These are phyloP conservation scores for Electrona antarctica DNA, from an alignment of 2,113 vertebrate genomes.

Conservation along the genomic window DNA sequence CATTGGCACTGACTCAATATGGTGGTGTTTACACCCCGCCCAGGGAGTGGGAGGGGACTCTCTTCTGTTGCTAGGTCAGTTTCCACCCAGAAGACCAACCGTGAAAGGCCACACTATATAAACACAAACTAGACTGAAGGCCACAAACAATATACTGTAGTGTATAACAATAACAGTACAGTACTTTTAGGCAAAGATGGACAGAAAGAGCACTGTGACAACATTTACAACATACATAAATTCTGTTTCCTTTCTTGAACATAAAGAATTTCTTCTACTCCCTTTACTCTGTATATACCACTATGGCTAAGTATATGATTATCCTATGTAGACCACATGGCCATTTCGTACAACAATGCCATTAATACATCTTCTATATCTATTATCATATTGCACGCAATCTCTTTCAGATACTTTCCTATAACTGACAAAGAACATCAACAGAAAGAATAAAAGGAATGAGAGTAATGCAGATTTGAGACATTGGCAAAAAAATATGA, in stretches of 20 bases:
- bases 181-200: neutral
- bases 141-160: neutral
- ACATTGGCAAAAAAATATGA: neutral
- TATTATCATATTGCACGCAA: slow-evolving; percentile 27
- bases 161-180: neutral
- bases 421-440: too few relatives aligned
- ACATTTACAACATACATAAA: neutral
- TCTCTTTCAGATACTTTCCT: neutral
- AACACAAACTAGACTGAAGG: too few relatives aligned
- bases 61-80: neutral
- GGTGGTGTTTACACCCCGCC: slow-evolving; percentile 9
- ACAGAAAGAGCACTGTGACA: slow-evolving; percentile 31
- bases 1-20: neutral
- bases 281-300: too few relatives aligned
- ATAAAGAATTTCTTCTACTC: neutral
- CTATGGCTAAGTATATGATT: neutral
- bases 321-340: neutral
- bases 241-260: neutral
- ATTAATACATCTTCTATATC: slow-evolving; percentile 1
- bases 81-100: slow-evolving; percentile 1
- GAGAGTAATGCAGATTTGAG: neutral
- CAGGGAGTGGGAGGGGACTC: neutral
- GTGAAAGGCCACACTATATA: too few relatives aligned
- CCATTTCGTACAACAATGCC: neutral
- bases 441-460: neutral